Conservation (phyloP, 2,888 invertebrate species). For the Campoplex capitator region DNA sequence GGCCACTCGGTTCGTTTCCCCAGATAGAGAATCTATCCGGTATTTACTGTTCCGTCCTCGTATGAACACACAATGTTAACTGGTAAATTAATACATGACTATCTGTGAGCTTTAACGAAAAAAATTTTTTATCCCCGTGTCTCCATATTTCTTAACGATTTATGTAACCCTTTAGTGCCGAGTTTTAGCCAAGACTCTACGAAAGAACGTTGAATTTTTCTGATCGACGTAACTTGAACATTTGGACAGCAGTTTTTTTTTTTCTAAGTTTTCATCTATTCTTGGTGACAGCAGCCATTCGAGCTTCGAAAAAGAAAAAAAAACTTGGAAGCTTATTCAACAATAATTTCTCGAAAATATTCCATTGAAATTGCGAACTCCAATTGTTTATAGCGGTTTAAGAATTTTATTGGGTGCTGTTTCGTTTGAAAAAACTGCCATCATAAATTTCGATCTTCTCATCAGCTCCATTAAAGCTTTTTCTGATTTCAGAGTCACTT, state of each 20-base stretch:
- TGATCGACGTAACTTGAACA: not conserved
- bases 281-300: not conserved
- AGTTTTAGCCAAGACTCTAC: not conserved
- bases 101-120: not conserved
- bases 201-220: not conserved
- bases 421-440: not conserved
- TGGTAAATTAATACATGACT: slow-evolving; percentile 36
- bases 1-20: slow-evolving; percentile 78
- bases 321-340: not conserved
- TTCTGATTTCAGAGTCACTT: not conserved
- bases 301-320: not conserved
- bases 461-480: not conserved
- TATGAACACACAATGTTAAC: slow-evolving; percentile 25
- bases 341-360: not conserved
- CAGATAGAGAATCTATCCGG: slow-evolving; percentile 80
- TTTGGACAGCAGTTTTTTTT: not conserved
- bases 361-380: not conserved
- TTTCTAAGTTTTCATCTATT: no score
- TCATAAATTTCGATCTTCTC: not conserved
- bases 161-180: not conserved
- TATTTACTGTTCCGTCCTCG: slow-evolving; percentile 30
- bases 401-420: not conserved
- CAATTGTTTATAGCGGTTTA: not conserved
- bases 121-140: not conserved
- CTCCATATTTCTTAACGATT: not conserved